Evolutionary conservation across 2,888 invertebrate genomes (phyloP), one percentile per base, ranked within the genome.

Genomic region (Drosophila histrio): DNA sequence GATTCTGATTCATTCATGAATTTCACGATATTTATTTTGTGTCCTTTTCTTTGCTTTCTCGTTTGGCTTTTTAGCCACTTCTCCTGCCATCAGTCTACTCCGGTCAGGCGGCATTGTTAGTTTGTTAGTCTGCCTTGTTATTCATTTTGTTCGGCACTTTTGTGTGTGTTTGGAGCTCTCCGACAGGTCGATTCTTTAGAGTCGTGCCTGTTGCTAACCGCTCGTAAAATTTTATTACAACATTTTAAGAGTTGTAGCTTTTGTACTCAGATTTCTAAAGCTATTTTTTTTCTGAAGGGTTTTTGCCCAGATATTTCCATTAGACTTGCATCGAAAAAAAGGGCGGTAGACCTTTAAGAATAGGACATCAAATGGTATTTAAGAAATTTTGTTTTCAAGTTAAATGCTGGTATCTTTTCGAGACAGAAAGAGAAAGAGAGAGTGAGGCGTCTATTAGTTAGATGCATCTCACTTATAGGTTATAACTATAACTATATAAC

Each of bases 1-100:
- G 30, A n/a, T 11, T 71, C 83, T 87, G 83, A 87, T 84, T 84
- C 87, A 84, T 84, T 84, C 87, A 84, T 84, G 87, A 87, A 82
- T 76, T 67, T 82, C 73, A 82, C 71, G 87, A 82, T 73, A 77
- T 73, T 85, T 73, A 58, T 57, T 68, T 77, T 78, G 73, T 78
- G 71, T 85, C 80, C 77, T 79, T 75, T 47, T 34, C 44, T 59
- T 71, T 41, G 39, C 44, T 54, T 28, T 54, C 49, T 53, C 57
- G 53, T 24, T 54, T 67, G 28, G 24, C 13, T 39, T 54, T 59
- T 30, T 6, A 30, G 32, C 41, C 47, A 41, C 17, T 13, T 54
- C 32, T 44, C 28, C n/a, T n/a, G n/a, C n/a, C n/a, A n/a, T 41
- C 24, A 28, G 6, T 50, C 54, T 24, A 4, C 28, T 15, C 11